A percentile compares a stretch with the other conserved stretches of the same genome.
Evolutionary conservation across 2,888 invertebrate genomes (phyloP).

Genomic region (Epinotia bilunana): DNA sequence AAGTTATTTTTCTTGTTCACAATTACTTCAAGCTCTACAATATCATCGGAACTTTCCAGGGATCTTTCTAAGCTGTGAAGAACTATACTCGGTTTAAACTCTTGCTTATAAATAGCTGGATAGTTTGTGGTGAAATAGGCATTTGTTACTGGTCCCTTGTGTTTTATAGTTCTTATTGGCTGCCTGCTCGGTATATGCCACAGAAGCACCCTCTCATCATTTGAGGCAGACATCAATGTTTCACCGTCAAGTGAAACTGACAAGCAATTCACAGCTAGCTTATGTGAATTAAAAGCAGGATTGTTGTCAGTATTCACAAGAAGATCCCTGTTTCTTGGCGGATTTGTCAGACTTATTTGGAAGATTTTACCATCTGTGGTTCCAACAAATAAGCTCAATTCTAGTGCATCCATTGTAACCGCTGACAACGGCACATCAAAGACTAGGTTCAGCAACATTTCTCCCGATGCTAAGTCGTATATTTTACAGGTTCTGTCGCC

Average conservation of each 20-base stretch:
- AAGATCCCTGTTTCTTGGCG: slow-evolving; percentile 87
- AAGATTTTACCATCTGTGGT: slow-evolving; percentile 88
- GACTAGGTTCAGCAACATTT: slow-evolving; percentile 88
- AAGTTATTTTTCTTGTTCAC: slow-evolving; percentile 71
- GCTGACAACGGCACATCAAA: slow-evolving; percentile 89
- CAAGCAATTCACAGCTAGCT: slow-evolving; percentile 87
- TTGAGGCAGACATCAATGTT: slow-evolving; percentile 90
- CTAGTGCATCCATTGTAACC: slow-evolving; percentile 88
- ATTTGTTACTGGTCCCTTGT: slow-evolving; percentile 91
- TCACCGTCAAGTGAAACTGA: slow-evolving; percentile 89
- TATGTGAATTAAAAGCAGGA: slow-evolving; percentile 87
- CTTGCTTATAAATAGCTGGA: slow-evolving; percentile 84
- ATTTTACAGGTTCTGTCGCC: slow-evolving; percentile 93
- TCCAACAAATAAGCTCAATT: slow-evolving; percentile 90
- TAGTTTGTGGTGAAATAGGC: slow-evolving; percentile 86
- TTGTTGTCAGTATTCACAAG: slow-evolving; percentile 84
- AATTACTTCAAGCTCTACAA: slow-evolving; percentile 75
- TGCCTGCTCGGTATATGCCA: slow-evolving; percentile 93
- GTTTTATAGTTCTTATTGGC: slow-evolving; percentile 87
- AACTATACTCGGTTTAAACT: slow-evolving; percentile 83
- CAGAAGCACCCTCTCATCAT: slow-evolving; percentile 89
- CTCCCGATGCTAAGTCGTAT: slow-evolving; percentile 89
- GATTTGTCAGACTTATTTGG: slow-evolving; percentile 86
- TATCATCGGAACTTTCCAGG: slow-evolving; percentile 80
- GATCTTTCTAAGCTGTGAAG: slow-evolving; percentile 87